Conservation (phyloP, 2,888 invertebrate genomes). For the Hartigia nigra region DNA sequence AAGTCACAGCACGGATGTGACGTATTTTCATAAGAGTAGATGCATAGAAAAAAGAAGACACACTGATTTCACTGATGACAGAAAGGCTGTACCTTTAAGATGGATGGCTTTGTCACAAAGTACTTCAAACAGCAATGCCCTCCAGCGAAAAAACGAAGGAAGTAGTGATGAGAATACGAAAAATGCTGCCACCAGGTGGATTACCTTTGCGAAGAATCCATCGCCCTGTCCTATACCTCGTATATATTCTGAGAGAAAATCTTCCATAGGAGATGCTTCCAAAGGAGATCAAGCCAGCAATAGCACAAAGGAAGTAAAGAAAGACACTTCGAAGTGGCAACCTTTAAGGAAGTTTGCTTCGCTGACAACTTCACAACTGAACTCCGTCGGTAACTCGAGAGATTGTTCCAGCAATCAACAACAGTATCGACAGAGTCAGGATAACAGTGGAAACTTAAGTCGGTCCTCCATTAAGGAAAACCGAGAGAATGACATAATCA, state of each 20-base stretch:
- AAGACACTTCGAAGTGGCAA: slow-evolving; percentile 32
- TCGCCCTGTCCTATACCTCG: slow-evolving; percentile 39
- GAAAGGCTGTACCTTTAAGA: slow-evolving; percentile 22
- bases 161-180: slow-evolving; percentile 18
- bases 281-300: neutral
- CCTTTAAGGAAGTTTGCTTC: slow-evolving; percentile 41
- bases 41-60: slow-evolving; percentile 37
- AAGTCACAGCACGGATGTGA: slow-evolving; percentile 42
- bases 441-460: neutral
- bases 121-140: neutral
- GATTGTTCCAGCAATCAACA: neutral
- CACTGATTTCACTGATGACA: slow-evolving; percentile 31
- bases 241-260: slow-evolving; percentile 32
- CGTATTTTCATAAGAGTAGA: slow-evolving; percentile 26
- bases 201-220: slow-evolving; percentile 44
- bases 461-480: neutral
- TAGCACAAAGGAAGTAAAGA: slow-evolving; percentile 1
- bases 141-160: slow-evolving; percentile 31
- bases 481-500: slow-evolving; percentile 6
- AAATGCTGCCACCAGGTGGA: slow-evolving; percentile 37
- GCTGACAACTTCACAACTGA: neutral
- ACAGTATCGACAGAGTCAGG: neutral
- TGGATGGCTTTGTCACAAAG: neutral
- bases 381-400: neutral
- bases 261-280: slow-evolving; percentile 19